Evolutionary conservation across 2,113 vertebrate genomes (phyloP).

Genomic region (Alligator sinensis): DNA sequence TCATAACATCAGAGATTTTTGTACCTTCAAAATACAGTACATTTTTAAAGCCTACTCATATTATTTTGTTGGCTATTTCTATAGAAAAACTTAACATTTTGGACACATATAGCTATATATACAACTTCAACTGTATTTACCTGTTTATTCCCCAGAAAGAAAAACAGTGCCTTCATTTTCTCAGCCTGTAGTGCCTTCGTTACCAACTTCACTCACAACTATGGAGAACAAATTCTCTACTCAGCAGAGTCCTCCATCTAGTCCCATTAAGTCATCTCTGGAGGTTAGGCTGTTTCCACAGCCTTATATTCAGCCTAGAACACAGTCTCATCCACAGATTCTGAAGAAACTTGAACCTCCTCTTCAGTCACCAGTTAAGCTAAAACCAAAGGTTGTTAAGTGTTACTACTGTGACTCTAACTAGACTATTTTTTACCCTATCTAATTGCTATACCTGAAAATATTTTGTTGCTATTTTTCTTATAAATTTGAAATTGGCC

Average conservation of each 20-base stretch:
- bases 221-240: conserved; percentile 81
- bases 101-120: background rate
- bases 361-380: conserved; percentile 77
- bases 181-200: conserved; percentile 92
- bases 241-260: conserved; percentile 84
- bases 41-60: background rate
- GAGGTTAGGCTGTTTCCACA: conserved; percentile 85
- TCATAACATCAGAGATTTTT: background rate
- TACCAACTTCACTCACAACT: conserved; percentile 78
- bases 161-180: conserved; percentile 95
- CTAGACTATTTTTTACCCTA: background rate
- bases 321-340: conserved; percentile 78
- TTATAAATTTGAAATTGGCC: background rate
- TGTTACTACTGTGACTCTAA: background rate
- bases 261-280: conserved; percentile 80
- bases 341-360: conserved; percentile 79
- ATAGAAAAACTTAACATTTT: background rate
- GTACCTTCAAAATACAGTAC: background rate
- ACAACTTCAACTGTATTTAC: background rate
- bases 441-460: background rate
- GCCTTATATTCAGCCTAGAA: conserved; percentile 82
- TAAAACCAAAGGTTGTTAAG: conserved; percentile 87
- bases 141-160: conserved; percentile 83
- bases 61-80: background rate
- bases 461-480: background rate